Evolutionary conservation across 2,797 vertebrate genomes (phyloP), one percentile per base, ranked within the genome.

Genomic region (Tokudaia muenninki): DNA sequence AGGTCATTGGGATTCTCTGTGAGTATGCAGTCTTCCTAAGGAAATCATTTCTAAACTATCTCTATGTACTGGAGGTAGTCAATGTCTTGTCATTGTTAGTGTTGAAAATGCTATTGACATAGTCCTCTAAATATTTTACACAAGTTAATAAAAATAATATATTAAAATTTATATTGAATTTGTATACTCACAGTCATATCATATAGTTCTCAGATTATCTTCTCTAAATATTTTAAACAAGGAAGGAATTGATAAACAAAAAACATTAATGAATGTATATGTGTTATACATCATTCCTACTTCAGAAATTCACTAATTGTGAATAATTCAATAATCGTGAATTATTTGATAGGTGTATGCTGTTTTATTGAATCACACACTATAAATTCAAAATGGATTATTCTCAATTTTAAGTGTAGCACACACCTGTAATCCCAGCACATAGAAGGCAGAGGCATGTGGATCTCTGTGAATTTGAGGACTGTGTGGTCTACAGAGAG

Each of bases 191-290:
- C 21, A 63, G 37, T 57, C 88, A 26, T 41, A 50, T 87, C 12
- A 67, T 26, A 16, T 75, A 47, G 13, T 86, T 41, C 82, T 89
- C 19, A 72, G n/a, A 34, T 52, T 83, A 11, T 14, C 2, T 41
- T 95, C 94, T 72, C 21, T 79, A 93, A 52, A 34, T 70, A 57
- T 87, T 90, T 95, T 81, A 83, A 92, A 92, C 26, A 75, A 90
- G 80, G 3, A 70, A 90, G 80, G 3, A 70, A 44, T 65, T 82
- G 84, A 26, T 94, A 67, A 90, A 61, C 41, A 70, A 41, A 79
- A 41, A 55, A 17, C n/a, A 83, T 24, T 74, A n/a, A 67, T 74
- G 81, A 57, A 34, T 67, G 31, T 90, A 22, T 65, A 13, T 59
- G 22, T 31, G 67, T 92, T 81, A 72, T 29, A 82, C 61, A 31